phyloP scores from a whole-genome alignment of 2,113 vertebrate genomes.

The Scartelaos histophorus region DNA sequence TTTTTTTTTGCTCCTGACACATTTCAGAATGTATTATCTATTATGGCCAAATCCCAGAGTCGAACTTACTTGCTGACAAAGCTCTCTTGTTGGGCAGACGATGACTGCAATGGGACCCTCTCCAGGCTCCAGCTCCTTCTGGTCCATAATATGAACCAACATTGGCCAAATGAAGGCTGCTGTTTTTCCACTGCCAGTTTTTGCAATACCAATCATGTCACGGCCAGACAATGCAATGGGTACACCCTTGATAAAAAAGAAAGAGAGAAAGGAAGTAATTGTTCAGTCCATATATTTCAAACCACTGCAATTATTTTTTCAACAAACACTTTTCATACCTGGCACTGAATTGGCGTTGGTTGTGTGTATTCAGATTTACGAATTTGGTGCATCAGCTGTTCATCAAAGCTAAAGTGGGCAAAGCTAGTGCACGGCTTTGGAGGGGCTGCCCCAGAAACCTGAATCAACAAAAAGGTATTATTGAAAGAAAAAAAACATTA shows the following conservation, averaged over 20 bases:
- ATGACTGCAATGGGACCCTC: constrained; percentile 96
- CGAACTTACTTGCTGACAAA: constrained; percentile 91
- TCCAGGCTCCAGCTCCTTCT: constrained; percentile 92
- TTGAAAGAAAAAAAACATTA: neutral
- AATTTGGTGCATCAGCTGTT: constrained; percentile 97
- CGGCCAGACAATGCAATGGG: constrained; percentile 94
- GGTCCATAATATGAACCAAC: constrained; percentile 99
- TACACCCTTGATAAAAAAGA: constrained; percentile 80
- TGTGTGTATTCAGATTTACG: constrained; percentile 99
- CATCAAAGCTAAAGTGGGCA: constrained; percentile 96
- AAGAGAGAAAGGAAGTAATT: neutral
- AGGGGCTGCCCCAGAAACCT: constrained; percentile 96
- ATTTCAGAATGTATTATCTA: neutral
- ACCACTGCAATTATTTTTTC: neutral
- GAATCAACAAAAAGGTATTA: constrained; percentile 1
- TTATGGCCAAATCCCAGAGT: too few relatives aligned
- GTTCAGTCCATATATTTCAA: neutral
- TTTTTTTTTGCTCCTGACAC: too few relatives aligned
- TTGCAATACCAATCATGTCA: constrained; percentile 98
- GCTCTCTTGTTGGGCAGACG: constrained; percentile 94
- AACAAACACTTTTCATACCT: constrained; percentile 75
- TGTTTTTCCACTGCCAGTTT: constrained; percentile 97
- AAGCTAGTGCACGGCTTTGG: constrained; percentile 95
- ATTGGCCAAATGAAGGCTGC: constrained; percentile 99
- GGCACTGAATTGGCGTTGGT: constrained; percentile 97